Conservation (phyloP, 2,888 invertebrate genomes). For the Rotaria macrura region DNA sequence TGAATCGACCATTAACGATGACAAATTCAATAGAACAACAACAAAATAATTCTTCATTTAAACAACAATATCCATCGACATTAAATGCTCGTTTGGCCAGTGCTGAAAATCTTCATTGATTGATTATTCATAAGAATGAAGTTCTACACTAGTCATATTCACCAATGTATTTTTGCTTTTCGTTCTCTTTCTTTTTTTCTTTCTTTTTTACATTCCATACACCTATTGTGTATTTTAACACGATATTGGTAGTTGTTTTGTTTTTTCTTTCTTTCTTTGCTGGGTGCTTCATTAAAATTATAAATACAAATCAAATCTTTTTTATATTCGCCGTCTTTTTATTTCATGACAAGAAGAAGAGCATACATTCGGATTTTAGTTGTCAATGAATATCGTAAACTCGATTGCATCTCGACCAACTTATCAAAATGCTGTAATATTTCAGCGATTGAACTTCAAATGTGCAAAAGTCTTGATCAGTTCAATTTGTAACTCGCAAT, state of each 20-base stretch:
- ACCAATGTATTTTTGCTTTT: neutral
- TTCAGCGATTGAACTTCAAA: too few relatives aligned
- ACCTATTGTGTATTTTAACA: neutral
- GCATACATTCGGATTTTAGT: too few relatives aligned
- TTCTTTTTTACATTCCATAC: neutral
- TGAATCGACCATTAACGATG: neutral
- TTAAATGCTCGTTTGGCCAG: neutral
- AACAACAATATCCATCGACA: neutral
- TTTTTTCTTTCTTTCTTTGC: neutral
- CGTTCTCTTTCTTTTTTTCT: neutral
- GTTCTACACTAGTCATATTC: neutral
- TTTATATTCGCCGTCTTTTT: neutral
- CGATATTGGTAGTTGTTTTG: neutral
- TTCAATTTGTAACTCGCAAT: too few relatives aligned
- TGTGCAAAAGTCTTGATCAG: too few relatives aligned
- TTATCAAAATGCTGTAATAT: too few relatives aligned
- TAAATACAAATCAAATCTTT: neutral
- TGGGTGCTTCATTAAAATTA: neutral
- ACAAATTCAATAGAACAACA: neutral
- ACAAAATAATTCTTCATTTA: neutral
- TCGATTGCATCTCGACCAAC: too few relatives aligned
- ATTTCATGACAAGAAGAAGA: too few relatives aligned
- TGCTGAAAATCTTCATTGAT: conserved; percentile 8
- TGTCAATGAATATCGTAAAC: too few relatives aligned
- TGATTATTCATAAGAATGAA: neutral